A percentile compares a stretch with the other conserved stretches of the same genome.
These are phyloP conservation scores for Monopterus albus DNA, from an alignment of 2,113 vertebrate species.

Conservation along the genomic window DNA sequence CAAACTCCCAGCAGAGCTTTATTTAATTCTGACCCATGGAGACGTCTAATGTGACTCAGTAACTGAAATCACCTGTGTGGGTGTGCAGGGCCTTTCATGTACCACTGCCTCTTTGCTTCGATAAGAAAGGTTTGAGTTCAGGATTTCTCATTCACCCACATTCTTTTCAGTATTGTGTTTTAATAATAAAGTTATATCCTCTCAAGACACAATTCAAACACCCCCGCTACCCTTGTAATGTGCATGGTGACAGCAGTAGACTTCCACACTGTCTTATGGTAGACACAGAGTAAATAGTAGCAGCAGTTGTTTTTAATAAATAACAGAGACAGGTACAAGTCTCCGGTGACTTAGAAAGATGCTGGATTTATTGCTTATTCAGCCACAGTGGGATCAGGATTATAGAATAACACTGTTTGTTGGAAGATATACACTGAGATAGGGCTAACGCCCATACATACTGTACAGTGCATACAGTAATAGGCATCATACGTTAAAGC, in stretches of 20 bases:
- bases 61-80: slow-evolving; percentile 30
- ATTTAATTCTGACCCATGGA: not conserved
- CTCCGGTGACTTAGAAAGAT: slow-evolving; percentile 12
- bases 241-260: slow-evolving; percentile 8
- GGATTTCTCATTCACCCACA: not conserved
- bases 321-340: slow-evolving; percentile 11
- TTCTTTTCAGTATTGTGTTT: slow-evolving; percentile 11
- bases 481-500: not conserved
- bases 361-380: slow-evolving; percentile 19
- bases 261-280: not conserved
- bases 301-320: slow-evolving; percentile 22
- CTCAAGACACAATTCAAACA: slow-evolving; percentile 39
- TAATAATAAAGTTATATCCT: slow-evolving; percentile 41
- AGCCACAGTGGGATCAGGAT: not conserved
- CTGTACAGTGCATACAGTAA: no score
- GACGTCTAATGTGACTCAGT: not conserved
- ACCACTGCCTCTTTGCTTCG: not conserved
- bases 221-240: slow-evolving; percentile 29
- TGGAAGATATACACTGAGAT: not conserved
- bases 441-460: not conserved
- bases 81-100: not conserved
- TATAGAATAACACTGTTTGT: not conserved
- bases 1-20: not conserved
- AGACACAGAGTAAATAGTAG: not conserved
- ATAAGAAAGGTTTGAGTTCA: not conserved